Evolutionary conservation across 2,113 vertebrate genomes (phyloP).

Genomic region (Coptodon rendalli): DNA sequence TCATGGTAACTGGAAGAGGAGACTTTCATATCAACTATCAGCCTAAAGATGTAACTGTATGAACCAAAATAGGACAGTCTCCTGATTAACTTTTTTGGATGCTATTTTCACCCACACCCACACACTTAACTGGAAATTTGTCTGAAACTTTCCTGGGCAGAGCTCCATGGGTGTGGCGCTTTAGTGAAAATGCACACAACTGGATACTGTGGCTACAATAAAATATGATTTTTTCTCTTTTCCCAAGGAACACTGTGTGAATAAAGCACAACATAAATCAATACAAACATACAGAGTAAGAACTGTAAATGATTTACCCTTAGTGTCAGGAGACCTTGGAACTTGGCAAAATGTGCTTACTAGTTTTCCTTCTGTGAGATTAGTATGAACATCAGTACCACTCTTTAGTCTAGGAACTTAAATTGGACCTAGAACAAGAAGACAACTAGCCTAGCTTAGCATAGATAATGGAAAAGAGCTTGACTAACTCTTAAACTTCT

Average conservation of each 20-base stretch:
- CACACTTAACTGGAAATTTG: conserved; percentile 24
- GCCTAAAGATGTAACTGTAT: not conserved
- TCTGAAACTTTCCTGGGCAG: conserved; percentile 30
- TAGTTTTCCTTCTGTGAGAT: not conserved
- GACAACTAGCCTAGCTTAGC: not conserved
- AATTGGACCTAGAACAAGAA: not conserved
- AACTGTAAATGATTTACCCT: not conserved
- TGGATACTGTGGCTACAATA: not conserved
- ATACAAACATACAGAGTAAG: not conserved
- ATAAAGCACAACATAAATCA: not conserved
- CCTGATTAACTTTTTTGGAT: conserved; percentile 1
- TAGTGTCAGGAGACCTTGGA: not conserved
- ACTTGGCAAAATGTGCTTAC: not conserved
- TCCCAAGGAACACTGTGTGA: not conserved
- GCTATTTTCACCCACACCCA: conserved; percentile 2
- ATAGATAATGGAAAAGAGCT: not conserved
- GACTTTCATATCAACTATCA: not conserved
- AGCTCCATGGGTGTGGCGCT: conserved; percentile 48
- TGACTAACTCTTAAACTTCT: not conserved
- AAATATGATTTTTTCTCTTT: not conserved
- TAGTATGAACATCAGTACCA: not conserved
- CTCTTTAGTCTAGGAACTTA: not conserved
- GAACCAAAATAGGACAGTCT: not conserved
- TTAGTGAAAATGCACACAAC: not conserved
- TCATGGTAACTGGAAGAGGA: not conserved